Evolutionary conservation across 2,888 invertebrate species (phyloP), one percentile per base, ranked within the genome.

Genomic region (Elysia crispata): DNA sequence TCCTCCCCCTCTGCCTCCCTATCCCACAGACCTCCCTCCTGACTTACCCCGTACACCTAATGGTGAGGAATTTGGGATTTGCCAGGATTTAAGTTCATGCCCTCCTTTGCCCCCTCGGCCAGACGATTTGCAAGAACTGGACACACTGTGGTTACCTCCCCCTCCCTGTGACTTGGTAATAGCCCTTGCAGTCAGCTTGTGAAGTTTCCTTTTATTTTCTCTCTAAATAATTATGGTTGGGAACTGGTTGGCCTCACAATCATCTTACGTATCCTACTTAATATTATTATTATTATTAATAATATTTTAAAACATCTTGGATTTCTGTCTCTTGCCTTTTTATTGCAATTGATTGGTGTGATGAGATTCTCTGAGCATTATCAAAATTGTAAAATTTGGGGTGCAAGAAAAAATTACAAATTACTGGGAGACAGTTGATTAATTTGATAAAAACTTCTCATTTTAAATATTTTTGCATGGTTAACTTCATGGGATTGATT

Each of bases 351-450:
- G 77, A 77, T 67, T 57, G 77, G 54, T 5, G 8, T 23, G 33
- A 67, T 57, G 77, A 77, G 31, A 57, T 77, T 57, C 25, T 23
- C 57, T 6, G n/a, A n/a, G n/a, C n/a, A n/a, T n/a, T n/a, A n/a
- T n/a, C n/a, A 6, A 72, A 49, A 13, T 20, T 72, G 33, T 8
- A 11, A 33, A 41, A 41, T 28, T 31, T 30, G n/a, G 1, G 1
- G 18, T n/a, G 1, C n/a, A 18, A 31, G 18, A 11, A 25, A 23
- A 67, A 28, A 28, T 30, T 8, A 30, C 25, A 67, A 28, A 15
- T 67, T 11, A 8, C 20, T 28, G 28, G 23, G 11, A 20, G 20
- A 11, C 11, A 23, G 41, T 41, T 41, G 3, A 41, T 41, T 41
- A 6, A 41, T 41, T 41, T 41, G 41, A 41, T 6, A 41, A 41